These are phyloP conservation scores for Dinomys branickii DNA, from an alignment of 2,113 vertebrate genomes.

Conservation along the genomic window DNA sequence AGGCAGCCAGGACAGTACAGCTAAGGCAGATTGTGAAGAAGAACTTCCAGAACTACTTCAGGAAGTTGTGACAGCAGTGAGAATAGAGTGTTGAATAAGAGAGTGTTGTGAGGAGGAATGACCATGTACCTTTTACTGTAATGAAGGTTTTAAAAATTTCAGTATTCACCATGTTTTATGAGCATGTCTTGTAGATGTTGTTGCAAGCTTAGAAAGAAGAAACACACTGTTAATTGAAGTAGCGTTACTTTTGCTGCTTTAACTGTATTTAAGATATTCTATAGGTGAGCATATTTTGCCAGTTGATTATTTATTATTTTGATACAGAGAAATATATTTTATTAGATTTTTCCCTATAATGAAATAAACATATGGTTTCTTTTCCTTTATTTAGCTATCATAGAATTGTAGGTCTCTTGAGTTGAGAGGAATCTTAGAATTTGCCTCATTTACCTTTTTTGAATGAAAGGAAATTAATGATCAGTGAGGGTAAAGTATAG, in stretches of 20 bases:
- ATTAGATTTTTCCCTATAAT: neutral
- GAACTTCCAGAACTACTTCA: neutral
- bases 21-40: neutral
- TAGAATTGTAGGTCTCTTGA: neutral
- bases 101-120: neutral
- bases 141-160: neutral
- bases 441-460: neutral
- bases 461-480: neutral
- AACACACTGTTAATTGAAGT: neutral
- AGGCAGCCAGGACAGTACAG: neutral
- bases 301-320: neutral
- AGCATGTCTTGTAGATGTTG: neutral
- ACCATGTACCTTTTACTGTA: neutral
- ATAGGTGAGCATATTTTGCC: constrained; percentile 22
- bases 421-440: constrained; percentile 25
- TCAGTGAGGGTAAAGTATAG: neutral
- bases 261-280: neutral
- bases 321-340: neutral
- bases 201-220: neutral
- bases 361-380: neutral
- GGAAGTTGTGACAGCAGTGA: neutral
- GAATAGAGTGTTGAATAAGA: neutral
- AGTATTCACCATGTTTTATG: neutral
- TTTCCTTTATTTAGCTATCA: neutral
- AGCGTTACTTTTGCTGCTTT: neutral